Conservation (phyloP, 2,113 vertebrate genomes). For the Varanus komodoensis region DNA sequence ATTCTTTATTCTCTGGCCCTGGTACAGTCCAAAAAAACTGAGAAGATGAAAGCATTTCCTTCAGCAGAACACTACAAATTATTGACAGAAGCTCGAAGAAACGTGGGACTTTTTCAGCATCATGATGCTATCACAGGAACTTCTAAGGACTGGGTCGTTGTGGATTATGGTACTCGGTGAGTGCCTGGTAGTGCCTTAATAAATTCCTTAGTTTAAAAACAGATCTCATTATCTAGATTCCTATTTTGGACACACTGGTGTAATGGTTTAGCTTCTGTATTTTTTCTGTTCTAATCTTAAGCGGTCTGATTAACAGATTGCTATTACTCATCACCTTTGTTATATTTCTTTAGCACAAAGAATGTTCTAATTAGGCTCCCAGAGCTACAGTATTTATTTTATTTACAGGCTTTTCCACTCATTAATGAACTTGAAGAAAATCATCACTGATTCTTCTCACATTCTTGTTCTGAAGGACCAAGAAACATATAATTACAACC, state of each 20-base stretch:
- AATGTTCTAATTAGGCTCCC: constrained; percentile 9
- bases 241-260: neutral
- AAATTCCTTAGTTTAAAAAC: neutral
- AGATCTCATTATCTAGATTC: neutral
- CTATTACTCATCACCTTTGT: neutral
- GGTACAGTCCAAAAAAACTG: constrained; percentile 78
- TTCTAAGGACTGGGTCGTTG: constrained; percentile 88
- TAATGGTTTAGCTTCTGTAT: neutral
- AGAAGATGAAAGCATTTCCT: constrained; percentile 80
- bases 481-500: constrained; percentile 76
- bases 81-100: constrained; percentile 85
- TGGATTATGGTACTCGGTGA: constrained; percentile 94
- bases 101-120: constrained; percentile 91
- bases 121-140: constrained; percentile 95
- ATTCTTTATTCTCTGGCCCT: constrained; percentile 89
- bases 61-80: constrained; percentile 78
- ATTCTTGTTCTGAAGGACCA: constrained; percentile 90
- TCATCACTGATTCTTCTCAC: constrained; percentile 87
- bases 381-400: constrained; percentile 47
- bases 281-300: neutral
- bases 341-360: neutral
- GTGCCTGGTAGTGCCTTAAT: neutral
- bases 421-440: constrained; percentile 84
- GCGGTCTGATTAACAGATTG: neutral
- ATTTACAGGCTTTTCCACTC: constrained; percentile 87